Evolutionary conservation across 2,797 vertebrate species (phyloP).

Genomic region (Pteropus rufus): DNA sequence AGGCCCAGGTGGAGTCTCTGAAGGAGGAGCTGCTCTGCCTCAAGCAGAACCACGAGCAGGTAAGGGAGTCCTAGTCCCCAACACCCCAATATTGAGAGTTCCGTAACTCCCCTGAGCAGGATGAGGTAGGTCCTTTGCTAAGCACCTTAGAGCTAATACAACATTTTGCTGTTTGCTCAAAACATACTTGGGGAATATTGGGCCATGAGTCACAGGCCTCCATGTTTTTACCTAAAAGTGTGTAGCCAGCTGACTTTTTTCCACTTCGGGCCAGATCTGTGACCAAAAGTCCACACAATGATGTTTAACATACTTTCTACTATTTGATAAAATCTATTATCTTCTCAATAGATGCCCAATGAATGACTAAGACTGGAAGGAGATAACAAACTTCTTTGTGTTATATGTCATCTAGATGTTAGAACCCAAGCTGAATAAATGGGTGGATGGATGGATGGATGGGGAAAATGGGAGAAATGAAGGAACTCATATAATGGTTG

Average conservation of each 20-base stretch:
- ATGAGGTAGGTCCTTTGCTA: not conserved
- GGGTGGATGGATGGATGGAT: not conserved
- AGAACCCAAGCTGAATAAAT: not conserved
- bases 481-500: not conserved
- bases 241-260: not conserved
- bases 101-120: not conserved
- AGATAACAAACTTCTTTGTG: not conserved
- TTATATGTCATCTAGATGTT: not conserved
- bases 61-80: slow-evolving; percentile 38
- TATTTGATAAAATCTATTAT: not conserved
- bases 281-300: not conserved
- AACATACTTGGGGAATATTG: not conserved
- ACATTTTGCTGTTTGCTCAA: not conserved
- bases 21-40: slow-evolving; percentile 91
- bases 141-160: not conserved
- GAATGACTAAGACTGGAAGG: not conserved
- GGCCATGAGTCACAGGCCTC: not conserved
- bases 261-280: not conserved
- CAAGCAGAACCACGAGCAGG: slow-evolving; percentile 93
- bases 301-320: not conserved
- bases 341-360: not conserved
- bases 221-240: not conserved
- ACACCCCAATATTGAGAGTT: not conserved
- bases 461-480: not conserved
- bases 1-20: slow-evolving; percentile 92